Evolutionary conservation across 1,140 invertebrate species (phyloP), one percentile per base, ranked within the genome.

Genomic region (Drepana arcuata): DNA sequence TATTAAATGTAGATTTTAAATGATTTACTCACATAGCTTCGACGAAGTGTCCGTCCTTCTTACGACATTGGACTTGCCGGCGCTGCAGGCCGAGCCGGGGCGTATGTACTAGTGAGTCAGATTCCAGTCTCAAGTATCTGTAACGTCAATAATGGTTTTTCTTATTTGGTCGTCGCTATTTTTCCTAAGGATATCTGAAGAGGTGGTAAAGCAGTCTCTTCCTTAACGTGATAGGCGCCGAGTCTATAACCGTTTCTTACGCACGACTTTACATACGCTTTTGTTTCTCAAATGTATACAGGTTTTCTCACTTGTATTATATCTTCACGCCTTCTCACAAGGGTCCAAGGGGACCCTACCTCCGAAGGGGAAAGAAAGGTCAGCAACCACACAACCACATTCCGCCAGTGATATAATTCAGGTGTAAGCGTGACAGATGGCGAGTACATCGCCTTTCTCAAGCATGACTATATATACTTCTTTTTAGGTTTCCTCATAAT

Each of bases 21-120:
- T n/a, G n/a, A n/a, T n/a, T n/a, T 26, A 66, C 73, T 72, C 50
- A 77, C 75, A 78, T 67, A 11, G 57, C 39, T 34, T 81, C 73
- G 1, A 75, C 69, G 29, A 72, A 74, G 9, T 47, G 53, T 23
- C 70, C 73, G 16, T 72, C 64, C 43, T 68, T 80, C 18, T 38
- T 53, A 4, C 69, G 67, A 39, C 75, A 80, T 33, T 80, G 69
- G 33, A 80, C 71, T 36, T 75, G 71, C 5, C 75, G 59, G 3
- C 65, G 50, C 37, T 80, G 75, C 25, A 80, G 35, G 7, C 75
- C 75, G n/a, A 80, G 59, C 0, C 67, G 53, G 0, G 75, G 75
- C 0, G 69, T 67, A 32, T 80, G 73, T 10, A 80, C 69, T 26
- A 80, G 43, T 0, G 73, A 74, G 28, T 75, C 69, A 1, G 62